These are phyloP conservation scores for Ormyrus labotus DNA, from an alignment of 2,888 invertebrate species.

Conservation along the genomic window DNA sequence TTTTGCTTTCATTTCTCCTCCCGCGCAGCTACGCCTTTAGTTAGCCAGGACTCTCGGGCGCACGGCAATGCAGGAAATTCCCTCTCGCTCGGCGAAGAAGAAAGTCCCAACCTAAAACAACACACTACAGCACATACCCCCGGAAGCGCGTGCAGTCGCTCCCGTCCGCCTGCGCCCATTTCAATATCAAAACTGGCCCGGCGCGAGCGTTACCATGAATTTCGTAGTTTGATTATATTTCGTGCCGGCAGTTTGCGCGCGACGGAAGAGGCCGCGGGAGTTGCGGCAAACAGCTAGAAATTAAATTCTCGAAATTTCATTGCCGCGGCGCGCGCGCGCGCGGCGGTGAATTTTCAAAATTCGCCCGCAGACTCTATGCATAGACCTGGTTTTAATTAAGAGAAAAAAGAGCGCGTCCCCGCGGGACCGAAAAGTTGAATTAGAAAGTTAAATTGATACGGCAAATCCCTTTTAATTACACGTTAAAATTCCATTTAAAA, in stretches of 20 bases:
- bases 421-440: too few relatives aligned
- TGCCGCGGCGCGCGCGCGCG: not conserved
- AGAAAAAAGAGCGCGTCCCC: too few relatives aligned
- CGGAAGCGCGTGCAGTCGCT: constrained; percentile 11
- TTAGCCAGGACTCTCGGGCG: not conserved
- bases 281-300: not conserved
- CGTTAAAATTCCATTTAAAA: too few relatives aligned
- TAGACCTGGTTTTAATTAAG: not conserved
- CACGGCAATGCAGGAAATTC: not conserved
- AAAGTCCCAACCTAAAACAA: constrained; percentile 24
- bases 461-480: too few relatives aligned
- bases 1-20: not conserved
- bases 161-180: not conserved
- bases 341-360: not conserved
- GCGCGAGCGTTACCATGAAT: not conserved
- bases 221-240: constrained; percentile 23
- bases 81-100: not conserved
- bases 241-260: not conserved
- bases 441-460: too few relatives aligned
- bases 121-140: not conserved
- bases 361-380: not conserved
- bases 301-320: constrained; percentile 25
- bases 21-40: not conserved
- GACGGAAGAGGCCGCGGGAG: not conserved
- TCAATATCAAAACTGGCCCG: constrained; percentile 33